Conservation (phyloP, 2,113 vertebrate genomes). For the Dicrurus megarhynchus region DNA sequence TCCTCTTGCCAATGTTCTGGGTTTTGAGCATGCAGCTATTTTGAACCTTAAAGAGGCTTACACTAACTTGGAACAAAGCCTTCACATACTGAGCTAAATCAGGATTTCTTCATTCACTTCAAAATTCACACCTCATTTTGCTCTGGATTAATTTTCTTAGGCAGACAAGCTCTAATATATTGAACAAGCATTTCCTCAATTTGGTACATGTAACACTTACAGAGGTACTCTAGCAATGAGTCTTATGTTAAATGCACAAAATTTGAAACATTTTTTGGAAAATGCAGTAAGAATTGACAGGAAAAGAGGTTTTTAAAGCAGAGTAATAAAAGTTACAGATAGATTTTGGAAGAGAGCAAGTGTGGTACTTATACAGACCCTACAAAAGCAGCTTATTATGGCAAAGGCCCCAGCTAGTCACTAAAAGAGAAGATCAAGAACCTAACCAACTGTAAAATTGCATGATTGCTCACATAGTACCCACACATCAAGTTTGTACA, state of each 20-base stretch:
- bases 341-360: background rate
- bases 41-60: background rate
- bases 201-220: background rate
- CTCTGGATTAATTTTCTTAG: conserved; percentile 2
- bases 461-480: background rate
- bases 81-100: background rate
- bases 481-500: background rate
- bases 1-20: background rate
- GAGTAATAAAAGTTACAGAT: background rate
- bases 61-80: background rate
- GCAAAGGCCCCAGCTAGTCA: background rate
- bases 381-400: background rate
- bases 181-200: background rate
- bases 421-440: background rate
- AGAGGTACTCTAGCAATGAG: background rate
- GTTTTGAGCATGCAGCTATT: background rate
- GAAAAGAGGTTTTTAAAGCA: background rate
- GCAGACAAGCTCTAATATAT: background rate
- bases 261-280: conserved; percentile 13
- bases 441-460: background rate
- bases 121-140: conserved; percentile 34
- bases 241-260: background rate
- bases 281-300: background rate
- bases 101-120: background rate
- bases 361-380: background rate